phyloP scores from a whole-genome alignment of 2,797 vertebrate genomes.

The Rhynchotus rufescens region DNA sequence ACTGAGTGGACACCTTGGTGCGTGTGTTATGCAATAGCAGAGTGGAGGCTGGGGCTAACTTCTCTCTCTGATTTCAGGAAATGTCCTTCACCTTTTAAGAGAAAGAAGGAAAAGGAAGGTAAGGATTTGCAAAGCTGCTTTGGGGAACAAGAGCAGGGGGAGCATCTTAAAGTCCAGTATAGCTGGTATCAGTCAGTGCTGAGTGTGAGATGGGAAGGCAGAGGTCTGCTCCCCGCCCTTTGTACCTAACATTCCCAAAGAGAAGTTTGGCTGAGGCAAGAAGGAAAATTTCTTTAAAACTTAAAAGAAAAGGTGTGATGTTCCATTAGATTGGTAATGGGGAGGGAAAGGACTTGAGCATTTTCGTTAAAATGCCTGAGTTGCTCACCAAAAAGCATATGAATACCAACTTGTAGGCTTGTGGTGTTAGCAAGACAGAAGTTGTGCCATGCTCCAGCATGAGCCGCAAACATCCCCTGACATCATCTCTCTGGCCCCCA shows the following conservation, averaged over 20 bases:
- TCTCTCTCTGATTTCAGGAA: slow-evolving; percentile 75
- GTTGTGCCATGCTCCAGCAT: background rate
- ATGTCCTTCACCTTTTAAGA: slow-evolving; percentile 66
- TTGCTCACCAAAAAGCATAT: background rate
- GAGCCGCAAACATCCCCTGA: background rate
- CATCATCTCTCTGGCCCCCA: background rate
- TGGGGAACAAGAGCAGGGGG: background rate
- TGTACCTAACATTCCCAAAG: background rate
- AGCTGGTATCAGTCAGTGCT: background rate
- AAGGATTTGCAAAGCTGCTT: background rate
- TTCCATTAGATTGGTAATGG: background rate
- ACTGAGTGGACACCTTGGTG: background rate
- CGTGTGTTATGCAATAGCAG: background rate
- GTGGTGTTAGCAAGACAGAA: background rate
- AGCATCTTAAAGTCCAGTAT: background rate
- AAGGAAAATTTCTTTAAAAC: background rate
- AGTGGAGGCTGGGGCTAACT: background rate
- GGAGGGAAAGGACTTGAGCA: background rate
- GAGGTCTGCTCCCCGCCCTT: background rate
- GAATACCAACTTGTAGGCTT: background rate
- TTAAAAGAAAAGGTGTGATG: background rate
- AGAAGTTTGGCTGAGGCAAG: background rate
- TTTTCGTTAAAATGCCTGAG: background rate
- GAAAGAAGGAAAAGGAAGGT: slow-evolving; percentile 77
- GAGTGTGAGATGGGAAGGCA: background rate